phyloP scores from a whole-genome alignment of 2,113 vertebrate genomes.

The Odobenus rosmarus region DNA sequence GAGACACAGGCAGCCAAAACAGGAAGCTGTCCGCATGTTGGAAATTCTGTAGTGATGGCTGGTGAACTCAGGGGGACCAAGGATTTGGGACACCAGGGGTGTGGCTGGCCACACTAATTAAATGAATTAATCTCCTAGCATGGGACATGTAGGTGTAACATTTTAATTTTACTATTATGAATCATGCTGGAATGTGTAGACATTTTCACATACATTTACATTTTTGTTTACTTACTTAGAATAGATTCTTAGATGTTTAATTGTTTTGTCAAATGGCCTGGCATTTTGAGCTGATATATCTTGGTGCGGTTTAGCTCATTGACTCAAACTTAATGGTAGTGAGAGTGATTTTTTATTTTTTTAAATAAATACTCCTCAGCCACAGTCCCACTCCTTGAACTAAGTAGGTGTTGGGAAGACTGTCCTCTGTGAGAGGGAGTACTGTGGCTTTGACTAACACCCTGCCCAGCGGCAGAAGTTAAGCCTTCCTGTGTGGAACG shows the following conservation, averaged over 20 bases:
- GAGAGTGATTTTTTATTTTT: neutral
- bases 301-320: neutral
- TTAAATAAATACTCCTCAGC: neutral
- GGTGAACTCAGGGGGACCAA: neutral
- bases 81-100: neutral
- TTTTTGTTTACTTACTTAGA: neutral
- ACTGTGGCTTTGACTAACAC: accelerated
- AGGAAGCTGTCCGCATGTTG: neutral
- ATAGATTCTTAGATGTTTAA: neutral
- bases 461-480: neutral
- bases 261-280: neutral
- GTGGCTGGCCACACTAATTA: neutral
- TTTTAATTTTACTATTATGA: neutral
- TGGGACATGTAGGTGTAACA: neutral
- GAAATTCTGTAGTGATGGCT: neutral
- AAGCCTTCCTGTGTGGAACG: neutral
- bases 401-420: neutral
- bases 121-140: neutral
- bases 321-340: neutral
- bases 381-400: neutral
- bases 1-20: neutral
- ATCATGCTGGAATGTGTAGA: neutral
- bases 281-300: neutral
- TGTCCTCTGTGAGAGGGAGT: neutral
- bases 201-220: neutral